Percentiles rank a stretch among this genome's conserved stretches.
Evolutionary conservation across 2,797 vertebrate species (phyloP).

Genomic region (Sebastes cheni): DNA sequence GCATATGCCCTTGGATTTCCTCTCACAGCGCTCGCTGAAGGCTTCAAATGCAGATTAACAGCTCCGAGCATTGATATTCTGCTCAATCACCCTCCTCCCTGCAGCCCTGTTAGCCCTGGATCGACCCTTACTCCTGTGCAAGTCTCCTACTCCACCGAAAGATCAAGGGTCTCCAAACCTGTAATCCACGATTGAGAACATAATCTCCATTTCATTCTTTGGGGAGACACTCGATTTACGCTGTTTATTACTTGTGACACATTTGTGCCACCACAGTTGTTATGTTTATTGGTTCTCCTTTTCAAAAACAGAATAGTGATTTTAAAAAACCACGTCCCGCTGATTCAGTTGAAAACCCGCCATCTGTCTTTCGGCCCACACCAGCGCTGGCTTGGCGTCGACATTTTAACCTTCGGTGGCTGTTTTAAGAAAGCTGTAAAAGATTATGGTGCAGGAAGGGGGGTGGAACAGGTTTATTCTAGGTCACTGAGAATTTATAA

Average conservation of each 20-base stretch:
- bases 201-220: constrained; percentile 54
- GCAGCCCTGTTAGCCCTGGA: constrained; percentile 45
- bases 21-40: constrained; percentile 13
- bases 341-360: constrained; percentile 27
- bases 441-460: constrained; percentile 46
- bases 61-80: constrained; percentile 64
- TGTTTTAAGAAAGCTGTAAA: constrained; percentile 57
- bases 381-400: background rate
- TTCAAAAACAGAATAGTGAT: constrained; percentile 27
- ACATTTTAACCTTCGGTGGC: constrained; percentile 54
- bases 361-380: constrained; percentile 4
- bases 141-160: constrained; percentile 32
- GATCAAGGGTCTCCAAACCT: constrained; percentile 64
- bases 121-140: constrained; percentile 47
- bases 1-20: constrained; percentile 36
- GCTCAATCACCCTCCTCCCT: constrained; percentile 56
- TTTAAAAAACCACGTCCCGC: constrained; percentile 9
- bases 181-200: constrained; percentile 61
- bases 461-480: constrained; percentile 50
- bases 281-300: constrained; percentile 21
- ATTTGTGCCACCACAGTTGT: background rate
- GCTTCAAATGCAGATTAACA: constrained; percentile 57
- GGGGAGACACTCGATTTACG: constrained; percentile 3
- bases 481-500: constrained; percentile 56
- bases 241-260: constrained; percentile 35